phyloP scores from a whole-genome alignment of 2,888 invertebrate genomes.

The Eilema sororculum region DNA sequence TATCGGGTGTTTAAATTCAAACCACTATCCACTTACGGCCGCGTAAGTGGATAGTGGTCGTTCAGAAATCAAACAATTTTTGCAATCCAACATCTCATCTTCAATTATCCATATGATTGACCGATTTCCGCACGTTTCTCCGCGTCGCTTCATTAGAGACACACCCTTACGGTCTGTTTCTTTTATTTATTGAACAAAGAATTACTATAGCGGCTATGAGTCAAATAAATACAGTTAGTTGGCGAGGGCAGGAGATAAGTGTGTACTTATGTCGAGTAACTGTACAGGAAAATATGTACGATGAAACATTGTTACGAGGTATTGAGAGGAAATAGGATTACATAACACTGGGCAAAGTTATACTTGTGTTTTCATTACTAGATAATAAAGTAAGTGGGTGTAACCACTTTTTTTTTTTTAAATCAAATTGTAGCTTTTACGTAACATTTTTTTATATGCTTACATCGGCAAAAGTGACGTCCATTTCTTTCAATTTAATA shows the following conservation, averaged over 20 bases:
- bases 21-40: too few relatives aligned
- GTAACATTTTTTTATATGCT: too few relatives aligned
- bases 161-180: constrained; percentile 6
- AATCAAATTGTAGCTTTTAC: too few relatives aligned
- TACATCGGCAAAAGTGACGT: too few relatives aligned
- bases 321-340: not conserved
- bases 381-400: not conserved
- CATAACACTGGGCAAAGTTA: not conserved
- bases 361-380: not conserved
- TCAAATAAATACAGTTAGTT: constrained; percentile 4
- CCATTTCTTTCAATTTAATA: too few relatives aligned
- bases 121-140: not conserved
- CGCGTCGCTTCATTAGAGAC: not conserved
- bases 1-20: too few relatives aligned
- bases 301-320: constrained; percentile 1
- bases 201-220: not conserved
- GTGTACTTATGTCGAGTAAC: constrained; percentile 2
- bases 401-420: not conserved
- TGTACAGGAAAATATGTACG: not conserved
- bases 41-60: not conserved
- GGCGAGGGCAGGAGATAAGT: constrained; percentile 9
- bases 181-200: constrained; percentile 21
- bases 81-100: too few relatives aligned
- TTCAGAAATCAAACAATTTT: not conserved
- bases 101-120: constrained; percentile 2